Conservation (phyloP, 2,888 invertebrate genomes). For the Matsumyia berberina region DNA sequence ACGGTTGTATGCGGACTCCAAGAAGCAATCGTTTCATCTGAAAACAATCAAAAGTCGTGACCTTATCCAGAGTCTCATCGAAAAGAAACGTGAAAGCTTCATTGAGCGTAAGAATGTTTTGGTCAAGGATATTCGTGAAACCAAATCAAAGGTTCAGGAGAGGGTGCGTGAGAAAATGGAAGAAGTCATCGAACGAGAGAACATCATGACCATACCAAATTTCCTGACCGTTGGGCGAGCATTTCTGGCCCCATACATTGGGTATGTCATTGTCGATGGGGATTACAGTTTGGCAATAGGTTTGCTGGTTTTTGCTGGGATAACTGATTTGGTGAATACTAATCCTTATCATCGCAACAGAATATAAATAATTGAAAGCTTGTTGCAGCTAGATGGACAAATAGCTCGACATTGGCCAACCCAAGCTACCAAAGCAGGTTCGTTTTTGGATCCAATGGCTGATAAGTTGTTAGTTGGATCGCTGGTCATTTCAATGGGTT, state of each 20-base stretch:
- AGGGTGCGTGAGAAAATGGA: slow-evolving; percentile 91
- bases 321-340: slow-evolving; percentile 93
- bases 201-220: slow-evolving; percentile 97
- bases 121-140: slow-evolving; percentile 89
- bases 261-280: slow-evolving; percentile 93
- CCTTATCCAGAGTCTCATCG: slow-evolving; percentile 86
- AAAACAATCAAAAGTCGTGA: slow-evolving; percentile 85
- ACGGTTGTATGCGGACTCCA: slow-evolving; percentile 82
- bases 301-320: slow-evolving; percentile 93
- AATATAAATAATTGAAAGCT: slow-evolving; percentile 27
- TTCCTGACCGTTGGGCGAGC: slow-evolving; percentile 94
- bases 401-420: slow-evolving; percentile 96
- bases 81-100: slow-evolving; percentile 87
- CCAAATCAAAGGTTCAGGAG: slow-evolving; percentile 89
- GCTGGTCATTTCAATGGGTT: slow-evolving; percentile 94
- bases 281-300: slow-evolving; percentile 92
- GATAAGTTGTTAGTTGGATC: slow-evolving; percentile 97
- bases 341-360: slow-evolving; percentile 30
- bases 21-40: slow-evolving; percentile 81
- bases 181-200: slow-evolving; percentile 88
- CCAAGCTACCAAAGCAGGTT: slow-evolving; percentile 96
- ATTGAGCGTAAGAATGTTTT: slow-evolving; percentile 87
- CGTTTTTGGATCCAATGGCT: slow-evolving; percentile 97
- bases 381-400: slow-evolving; percentile 94
- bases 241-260: slow-evolving; percentile 93